Conservation (phyloP, 1,140 invertebrate genomes). For the Aphidius ervi region DNA sequence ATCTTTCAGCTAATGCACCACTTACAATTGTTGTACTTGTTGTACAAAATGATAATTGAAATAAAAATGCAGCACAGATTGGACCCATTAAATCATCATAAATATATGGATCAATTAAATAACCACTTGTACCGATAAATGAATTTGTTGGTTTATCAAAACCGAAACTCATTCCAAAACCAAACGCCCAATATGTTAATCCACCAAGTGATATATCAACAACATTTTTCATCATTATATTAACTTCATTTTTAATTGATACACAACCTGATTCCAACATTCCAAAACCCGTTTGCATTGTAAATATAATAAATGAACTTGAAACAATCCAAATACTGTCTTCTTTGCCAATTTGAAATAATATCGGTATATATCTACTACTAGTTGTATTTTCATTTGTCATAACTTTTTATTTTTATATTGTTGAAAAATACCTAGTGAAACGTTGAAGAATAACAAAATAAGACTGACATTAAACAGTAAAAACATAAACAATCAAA, state of each 20-base stretch:
- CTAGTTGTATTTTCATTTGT: conserved; percentile 9
- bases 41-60: conserved; percentile 85
- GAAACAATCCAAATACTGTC: conserved; percentile 92
- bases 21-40: conserved; percentile 89
- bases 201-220: conserved; percentile 90
- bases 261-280: conserved; percentile 90
- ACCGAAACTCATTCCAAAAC: conserved; percentile 89
- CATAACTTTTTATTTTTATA: not conserved
- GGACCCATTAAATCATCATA: conserved; percentile 70
- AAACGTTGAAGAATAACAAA: too few species aligned
- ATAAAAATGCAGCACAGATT: conserved; percentile 77
- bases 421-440: not conserved
- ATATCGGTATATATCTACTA: conserved; percentile 30
- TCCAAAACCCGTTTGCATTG: conserved; percentile 96
- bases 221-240: conserved; percentile 97
- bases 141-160: conserved; percentile 65
- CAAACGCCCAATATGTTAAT: conserved; percentile 91
- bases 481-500: not conserved
- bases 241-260: conserved; percentile 90
- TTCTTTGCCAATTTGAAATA: conserved; percentile 63
- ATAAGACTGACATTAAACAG: not conserved
- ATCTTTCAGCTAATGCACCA: conserved; percentile 85
- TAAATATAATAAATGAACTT: conserved; percentile 92
- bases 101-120: conserved; percentile 61
- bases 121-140: conserved; percentile 69